Percentiles rank a stretch among this genome's conserved stretches.
Conservation (phyloP, 2,797 vertebrate genomes). For the Gymnothorax javanicus region DNA sequence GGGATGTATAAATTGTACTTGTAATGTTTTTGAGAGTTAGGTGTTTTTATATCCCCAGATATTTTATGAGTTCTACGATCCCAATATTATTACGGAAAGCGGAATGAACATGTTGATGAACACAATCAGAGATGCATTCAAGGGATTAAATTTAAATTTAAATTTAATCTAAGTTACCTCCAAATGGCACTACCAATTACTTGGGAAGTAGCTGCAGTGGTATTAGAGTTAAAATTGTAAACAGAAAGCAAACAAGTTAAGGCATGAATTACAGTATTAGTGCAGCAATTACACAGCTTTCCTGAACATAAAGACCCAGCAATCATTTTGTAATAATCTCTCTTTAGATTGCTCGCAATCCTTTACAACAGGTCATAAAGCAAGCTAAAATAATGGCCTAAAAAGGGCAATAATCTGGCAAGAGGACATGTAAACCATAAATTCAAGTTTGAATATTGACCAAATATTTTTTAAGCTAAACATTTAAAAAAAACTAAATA, state of each 20-base stretch:
- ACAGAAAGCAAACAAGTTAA: not conserved
- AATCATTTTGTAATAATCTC: not conserved
- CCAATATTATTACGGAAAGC: not conserved
- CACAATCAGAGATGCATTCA: constrained; percentile 8
- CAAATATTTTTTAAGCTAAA: not conserved
- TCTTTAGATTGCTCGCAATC: not conserved
- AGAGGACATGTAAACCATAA: not conserved
- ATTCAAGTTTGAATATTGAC: not conserved
- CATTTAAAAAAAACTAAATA: not conserved
- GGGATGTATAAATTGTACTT: not conserved
- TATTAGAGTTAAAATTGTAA: not conserved
- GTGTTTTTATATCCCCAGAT: not conserved
- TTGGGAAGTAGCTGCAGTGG: not conserved
- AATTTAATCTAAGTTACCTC: not conserved
- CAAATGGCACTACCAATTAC: not conserved
- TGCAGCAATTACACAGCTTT: not conserved
- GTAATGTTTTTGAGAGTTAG: not conserved
- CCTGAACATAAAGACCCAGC: not conserved
- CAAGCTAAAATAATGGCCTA: not conserved
- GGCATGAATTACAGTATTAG: not conserved
- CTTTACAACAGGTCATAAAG: not conserved
- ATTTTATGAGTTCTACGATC: not conserved
- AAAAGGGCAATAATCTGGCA: not conserved
- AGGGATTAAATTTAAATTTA: not conserved
- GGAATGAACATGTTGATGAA: constrained; percentile 7